A percentile compares a stretch with the other conserved stretches of the same genome.
phyloP scores from a whole-genome alignment of 2,888 invertebrate species.

The Fissipunctia ypsillon region DNA sequence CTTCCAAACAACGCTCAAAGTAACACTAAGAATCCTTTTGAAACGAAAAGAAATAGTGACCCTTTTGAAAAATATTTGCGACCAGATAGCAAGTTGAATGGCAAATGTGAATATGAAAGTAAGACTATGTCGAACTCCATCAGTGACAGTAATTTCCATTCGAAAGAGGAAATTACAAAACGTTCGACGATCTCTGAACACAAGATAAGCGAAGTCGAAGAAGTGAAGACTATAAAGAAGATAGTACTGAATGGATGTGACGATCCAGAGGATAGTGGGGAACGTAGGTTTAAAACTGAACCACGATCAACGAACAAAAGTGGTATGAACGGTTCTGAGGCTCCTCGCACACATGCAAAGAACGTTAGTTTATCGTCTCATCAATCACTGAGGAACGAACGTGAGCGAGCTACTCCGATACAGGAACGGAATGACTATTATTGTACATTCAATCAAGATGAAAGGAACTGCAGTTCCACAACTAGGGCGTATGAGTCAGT shows the following conservation, averaged over 20 bases:
- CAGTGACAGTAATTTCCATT: conserved; percentile 82
- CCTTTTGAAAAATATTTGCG: conserved; percentile 84
- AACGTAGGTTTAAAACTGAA: conserved; percentile 53
- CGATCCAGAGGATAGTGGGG: conserved; percentile 64
- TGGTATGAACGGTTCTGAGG: conserved; percentile 45
- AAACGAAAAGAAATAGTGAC: conserved; percentile 80
- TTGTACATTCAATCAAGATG: conserved; percentile 70
- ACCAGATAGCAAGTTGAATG: conserved; percentile 76
- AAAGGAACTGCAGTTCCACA: conserved; percentile 65
- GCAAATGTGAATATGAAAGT: conserved; percentile 72
- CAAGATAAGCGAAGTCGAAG: conserved; percentile 85
- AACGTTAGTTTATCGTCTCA: conserved; percentile 59
- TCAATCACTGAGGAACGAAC: conserved; percentile 68
- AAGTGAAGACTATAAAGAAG: conserved; percentile 88
- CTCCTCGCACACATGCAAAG: conserved; percentile 52
- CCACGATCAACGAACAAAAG: conserved; percentile 34
- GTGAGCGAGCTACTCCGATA: conserved; percentile 68
- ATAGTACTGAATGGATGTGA: conserved; percentile 83
- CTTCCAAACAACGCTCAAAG: conserved; percentile 71
- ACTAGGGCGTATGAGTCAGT: conserved; percentile 65
- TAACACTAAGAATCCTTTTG: conserved; percentile 82
- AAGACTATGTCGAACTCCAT: conserved; percentile 80
- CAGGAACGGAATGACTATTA: conserved; percentile 71
- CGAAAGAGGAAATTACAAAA: conserved; percentile 82
- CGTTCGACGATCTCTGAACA: conserved; percentile 85